phyloP scores from a whole-genome alignment of 2,797 vertebrate genomes.

The Paguma larvata region DNA sequence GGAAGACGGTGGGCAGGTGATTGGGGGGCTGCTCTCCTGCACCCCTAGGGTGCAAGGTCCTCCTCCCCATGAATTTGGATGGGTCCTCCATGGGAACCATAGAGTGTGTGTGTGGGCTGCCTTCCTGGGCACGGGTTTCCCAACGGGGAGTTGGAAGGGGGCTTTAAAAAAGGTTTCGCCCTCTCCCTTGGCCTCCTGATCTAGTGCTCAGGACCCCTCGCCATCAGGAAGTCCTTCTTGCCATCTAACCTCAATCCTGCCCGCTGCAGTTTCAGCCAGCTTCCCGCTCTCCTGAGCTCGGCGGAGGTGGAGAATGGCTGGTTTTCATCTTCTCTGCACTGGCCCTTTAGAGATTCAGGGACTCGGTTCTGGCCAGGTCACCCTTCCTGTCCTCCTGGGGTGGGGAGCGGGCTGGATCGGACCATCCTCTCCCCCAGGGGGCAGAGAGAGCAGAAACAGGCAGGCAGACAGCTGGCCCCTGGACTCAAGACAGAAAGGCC shows the following conservation, averaged over 20 bases:
- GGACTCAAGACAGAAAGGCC: constrained; percentile 30
- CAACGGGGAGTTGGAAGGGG: not conserved
- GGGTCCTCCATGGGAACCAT: not conserved
- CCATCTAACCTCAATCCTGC: constrained; percentile 52
- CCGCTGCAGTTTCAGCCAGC: not conserved
- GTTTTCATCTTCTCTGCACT: not conserved
- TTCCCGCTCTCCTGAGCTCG: constrained; percentile 1
- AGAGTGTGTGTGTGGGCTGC: not conserved
- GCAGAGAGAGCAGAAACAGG: not conserved
- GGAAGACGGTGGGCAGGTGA: not conserved
- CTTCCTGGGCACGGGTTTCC: constrained; percentile 37
- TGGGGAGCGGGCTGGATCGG: constrained; percentile 19
- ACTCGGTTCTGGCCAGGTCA: not conserved
- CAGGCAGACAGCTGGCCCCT: not conserved
- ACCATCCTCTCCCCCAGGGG: not conserved
- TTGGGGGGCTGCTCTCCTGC: not conserved
- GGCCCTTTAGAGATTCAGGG: constrained; percentile 51
- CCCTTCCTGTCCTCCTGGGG: not conserved
- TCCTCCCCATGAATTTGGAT: not conserved
- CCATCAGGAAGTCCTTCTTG: constrained; percentile 64
- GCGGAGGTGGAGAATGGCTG: not conserved
- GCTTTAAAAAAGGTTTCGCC: not conserved
- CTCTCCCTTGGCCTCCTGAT: not conserved
- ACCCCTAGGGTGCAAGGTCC: not conserved
- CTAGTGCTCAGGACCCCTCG: constrained; percentile 67